Evolutionary conservation across 2,888 invertebrate species (phyloP).

Genomic region (Tetheella fluctuosa): DNA sequence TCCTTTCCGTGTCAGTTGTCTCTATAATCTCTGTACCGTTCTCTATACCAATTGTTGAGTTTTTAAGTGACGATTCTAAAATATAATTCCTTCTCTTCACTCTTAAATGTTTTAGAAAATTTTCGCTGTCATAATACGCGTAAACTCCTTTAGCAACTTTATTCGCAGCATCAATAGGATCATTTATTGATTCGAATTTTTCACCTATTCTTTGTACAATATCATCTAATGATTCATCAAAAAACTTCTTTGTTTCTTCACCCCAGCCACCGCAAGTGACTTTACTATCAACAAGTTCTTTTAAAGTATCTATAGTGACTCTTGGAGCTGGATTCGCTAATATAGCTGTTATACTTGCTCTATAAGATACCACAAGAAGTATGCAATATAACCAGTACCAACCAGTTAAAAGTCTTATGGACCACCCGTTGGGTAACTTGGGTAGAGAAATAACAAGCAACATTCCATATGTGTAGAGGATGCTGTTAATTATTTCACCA

Average conservation of each 20-base stretch:
- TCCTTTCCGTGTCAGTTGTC: slow-evolving; percentile 60
- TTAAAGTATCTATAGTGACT: slow-evolving; percentile 90
- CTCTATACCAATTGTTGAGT: slow-evolving; percentile 41
- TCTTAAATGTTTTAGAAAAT: slow-evolving; percentile 87
- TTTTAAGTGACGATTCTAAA: slow-evolving; percentile 50
- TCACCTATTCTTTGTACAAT: slow-evolving; percentile 86
- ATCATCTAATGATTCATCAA: slow-evolving; percentile 87
- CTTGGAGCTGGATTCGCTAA: slow-evolving; percentile 91
- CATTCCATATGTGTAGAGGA: slow-evolving; percentile 93
- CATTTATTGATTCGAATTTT: slow-evolving; percentile 86
- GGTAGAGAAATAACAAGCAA: slow-evolving; percentile 91
- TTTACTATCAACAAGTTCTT: slow-evolving; percentile 87
- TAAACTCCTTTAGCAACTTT: slow-evolving; percentile 88
- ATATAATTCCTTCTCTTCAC: slow-evolving; percentile 79
- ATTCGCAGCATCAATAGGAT: slow-evolving; percentile 86
- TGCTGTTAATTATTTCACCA: slow-evolving; percentile 88
- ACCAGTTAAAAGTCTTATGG: slow-evolving; percentile 90
- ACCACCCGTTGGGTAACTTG: slow-evolving; percentile 90
- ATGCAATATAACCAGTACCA: slow-evolving; percentile 95
- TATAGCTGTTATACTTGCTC: slow-evolving; percentile 93
- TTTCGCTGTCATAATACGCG: slow-evolving; percentile 91
- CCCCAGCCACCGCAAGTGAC: slow-evolving; percentile 90
- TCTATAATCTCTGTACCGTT: slow-evolving; percentile 40
- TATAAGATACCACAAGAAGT: slow-evolving; percentile 90
- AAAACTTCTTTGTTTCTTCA: slow-evolving; percentile 87